Evolutionary conservation across 2,888 invertebrate species (phyloP), one percentile per base, ranked within the genome.

Genomic region (Melieria omissa): DNA sequence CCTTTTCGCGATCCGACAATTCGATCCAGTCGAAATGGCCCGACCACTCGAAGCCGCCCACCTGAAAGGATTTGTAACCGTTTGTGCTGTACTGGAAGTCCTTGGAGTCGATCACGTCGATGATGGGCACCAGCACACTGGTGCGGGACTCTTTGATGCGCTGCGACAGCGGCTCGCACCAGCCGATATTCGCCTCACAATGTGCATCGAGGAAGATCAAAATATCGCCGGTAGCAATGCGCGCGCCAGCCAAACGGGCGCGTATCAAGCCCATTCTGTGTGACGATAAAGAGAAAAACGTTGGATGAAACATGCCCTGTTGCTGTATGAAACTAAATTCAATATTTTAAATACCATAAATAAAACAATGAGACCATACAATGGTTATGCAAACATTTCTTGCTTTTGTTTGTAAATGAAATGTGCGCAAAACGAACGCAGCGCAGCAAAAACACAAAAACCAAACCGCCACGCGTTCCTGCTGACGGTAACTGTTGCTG

Each of bases 1-100:
- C 77, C 54, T 84, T 84, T 73, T 87, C 87, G n/a, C 84, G 81
- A 49, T 82, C 81, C 9, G 87, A 82, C 65, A 87, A 78, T 75
- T 87, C 85, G 41, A 96, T 93, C 97, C 97, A 98, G 4, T 94
- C 96, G 86, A 98, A 98, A 87, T 98, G 96, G 0, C 98, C 96
- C 75, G 92, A 91, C 92, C 96, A 96, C 65, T 85, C 83, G 60
- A 87, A 87, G n/a, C 86, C 86, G 16, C 86, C 86, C 57, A 87
- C 86, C 75, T 87, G 87, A 77, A 87, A 87, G 29, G 85, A 84
- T 73, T 84, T 85, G 76, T 85, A 86, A 41, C 87, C 87, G 78
- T 87, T 87, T 63, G 86, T 86, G 80, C 86, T 86, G 69, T 87
- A 87, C 74, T 86, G 86, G 64, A 87, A 87, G 74, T 87, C 87